These are phyloP conservation scores for Rhodinocichla rosea DNA, from an alignment of 2,113 vertebrate species.

Conservation along the genomic window DNA sequence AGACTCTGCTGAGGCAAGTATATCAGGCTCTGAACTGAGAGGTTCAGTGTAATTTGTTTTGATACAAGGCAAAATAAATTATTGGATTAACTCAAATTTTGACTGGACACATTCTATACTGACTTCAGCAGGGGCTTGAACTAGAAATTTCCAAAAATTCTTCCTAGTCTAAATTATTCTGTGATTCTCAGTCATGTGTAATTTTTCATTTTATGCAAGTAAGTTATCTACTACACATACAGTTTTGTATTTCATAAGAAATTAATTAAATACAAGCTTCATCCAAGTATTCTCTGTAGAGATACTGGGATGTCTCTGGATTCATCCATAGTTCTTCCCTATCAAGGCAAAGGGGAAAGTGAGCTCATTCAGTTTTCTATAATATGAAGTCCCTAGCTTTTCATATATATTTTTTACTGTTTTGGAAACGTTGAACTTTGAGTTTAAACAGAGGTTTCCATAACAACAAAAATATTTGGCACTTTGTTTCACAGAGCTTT, in stretches of 20 bases:
- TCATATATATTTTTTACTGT: neutral
- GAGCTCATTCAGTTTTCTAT: neutral
- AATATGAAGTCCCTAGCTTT: neutral
- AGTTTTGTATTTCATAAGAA: neutral
- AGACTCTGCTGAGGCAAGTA: neutral
- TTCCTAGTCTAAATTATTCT: neutral
- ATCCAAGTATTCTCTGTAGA: neutral
- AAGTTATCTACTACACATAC: neutral
- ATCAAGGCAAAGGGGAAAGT: neutral
- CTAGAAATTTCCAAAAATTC: neutral
- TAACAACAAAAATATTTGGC: constrained; percentile 39
- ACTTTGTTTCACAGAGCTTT: neutral
- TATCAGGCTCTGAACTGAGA: neutral
- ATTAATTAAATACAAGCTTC: neutral
- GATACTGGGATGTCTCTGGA: neutral
- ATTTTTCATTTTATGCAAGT: neutral
- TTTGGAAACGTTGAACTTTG: constrained; percentile 5
- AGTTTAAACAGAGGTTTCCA: constrained; percentile 35
- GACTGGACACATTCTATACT: neutral
- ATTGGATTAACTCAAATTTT: neutral
- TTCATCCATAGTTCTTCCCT: neutral
- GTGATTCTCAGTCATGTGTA: neutral
- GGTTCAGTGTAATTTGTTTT: neutral
- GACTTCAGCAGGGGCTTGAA: neutral
- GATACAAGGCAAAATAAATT: neutral